These are phyloP conservation scores for Atethmia centrago DNA, from an alignment of 2,888 invertebrate species.

Conservation along the genomic window DNA sequence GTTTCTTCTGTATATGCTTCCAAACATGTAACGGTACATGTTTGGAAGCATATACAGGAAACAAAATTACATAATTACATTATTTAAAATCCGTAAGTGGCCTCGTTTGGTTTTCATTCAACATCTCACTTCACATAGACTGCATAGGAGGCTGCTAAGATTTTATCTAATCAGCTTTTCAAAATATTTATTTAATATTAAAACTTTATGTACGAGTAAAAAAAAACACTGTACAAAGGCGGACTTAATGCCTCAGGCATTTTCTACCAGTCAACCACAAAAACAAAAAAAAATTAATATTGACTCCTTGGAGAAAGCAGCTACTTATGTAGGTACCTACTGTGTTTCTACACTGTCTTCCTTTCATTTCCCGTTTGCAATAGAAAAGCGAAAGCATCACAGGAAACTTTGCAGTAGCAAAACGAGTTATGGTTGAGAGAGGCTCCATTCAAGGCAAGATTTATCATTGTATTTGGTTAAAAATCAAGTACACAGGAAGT, in stretches of 20 bases:
- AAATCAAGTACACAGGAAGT: neutral
- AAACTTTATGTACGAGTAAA: too few species aligned
- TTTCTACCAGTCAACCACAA: too few species aligned
- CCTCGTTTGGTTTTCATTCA: neutral
- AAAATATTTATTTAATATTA: too few species aligned
- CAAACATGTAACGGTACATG: too few species aligned
- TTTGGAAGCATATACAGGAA: too few species aligned
- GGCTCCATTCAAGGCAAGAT: neutral
- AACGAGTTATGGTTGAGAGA: constrained; percentile 35
- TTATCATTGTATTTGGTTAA: neutral
- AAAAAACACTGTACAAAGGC: too few species aligned
- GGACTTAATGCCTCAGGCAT: too few species aligned
- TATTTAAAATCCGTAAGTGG: neutral
- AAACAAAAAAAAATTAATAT: too few species aligned
- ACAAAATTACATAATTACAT: too few species aligned
- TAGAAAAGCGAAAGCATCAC: constrained; percentile 53
- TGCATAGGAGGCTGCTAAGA: neutral
- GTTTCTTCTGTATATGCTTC: too few species aligned
- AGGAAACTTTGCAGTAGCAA: constrained; percentile 31
- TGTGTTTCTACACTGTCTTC: constrained; percentile 14
- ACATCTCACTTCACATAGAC: constrained; percentile 4
- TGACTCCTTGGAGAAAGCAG: constrained; percentile 36
- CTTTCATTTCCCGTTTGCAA: constrained; percentile 45
- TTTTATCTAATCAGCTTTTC: constrained; percentile 33
- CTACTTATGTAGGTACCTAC: neutral